Conservation (phyloP, 2,113 vertebrate species). For the Pangasianodon hypophthalmus region DNA sequence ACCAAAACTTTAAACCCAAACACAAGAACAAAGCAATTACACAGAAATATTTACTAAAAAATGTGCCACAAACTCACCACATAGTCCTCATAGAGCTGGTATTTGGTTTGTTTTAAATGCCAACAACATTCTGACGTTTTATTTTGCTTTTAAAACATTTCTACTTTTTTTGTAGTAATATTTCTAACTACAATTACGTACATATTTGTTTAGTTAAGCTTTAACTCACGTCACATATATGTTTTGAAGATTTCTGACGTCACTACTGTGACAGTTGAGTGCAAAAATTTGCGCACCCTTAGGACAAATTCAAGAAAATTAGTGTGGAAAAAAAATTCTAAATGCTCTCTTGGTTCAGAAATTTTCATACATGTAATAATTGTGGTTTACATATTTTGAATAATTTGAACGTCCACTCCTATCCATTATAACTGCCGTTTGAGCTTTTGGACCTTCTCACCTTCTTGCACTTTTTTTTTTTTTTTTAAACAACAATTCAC, state of each 20-base stretch:
- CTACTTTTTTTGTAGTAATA: not conserved
- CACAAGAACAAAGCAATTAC: not conserved
- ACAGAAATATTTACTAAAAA: not conserved
- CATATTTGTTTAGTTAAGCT: not conserved
- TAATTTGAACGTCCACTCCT: fast-evolving
- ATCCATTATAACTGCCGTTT: not conserved
- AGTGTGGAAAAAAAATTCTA: fast-evolving
- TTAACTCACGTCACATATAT: not conserved
- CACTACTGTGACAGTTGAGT: not conserved
- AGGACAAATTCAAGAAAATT: not conserved
- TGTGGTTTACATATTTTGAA: not conserved
- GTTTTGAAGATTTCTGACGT: not conserved
- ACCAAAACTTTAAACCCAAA: not conserved
- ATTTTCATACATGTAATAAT: not conserved
- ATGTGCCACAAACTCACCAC: not conserved
- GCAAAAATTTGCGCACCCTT: not conserved
- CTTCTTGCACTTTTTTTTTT: not conserved
- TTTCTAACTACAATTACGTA: not conserved
- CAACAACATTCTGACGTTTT: not conserved
- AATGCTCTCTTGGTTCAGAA: too few relatives aligned
- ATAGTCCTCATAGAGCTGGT: not conserved
- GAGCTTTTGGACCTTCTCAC: not conserved
- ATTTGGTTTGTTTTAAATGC: not conserved
- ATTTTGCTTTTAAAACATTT: not conserved
- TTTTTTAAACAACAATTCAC: not conserved